Conservation (phyloP, 2,888 invertebrate genomes). For the Drosophila monieri region DNA sequence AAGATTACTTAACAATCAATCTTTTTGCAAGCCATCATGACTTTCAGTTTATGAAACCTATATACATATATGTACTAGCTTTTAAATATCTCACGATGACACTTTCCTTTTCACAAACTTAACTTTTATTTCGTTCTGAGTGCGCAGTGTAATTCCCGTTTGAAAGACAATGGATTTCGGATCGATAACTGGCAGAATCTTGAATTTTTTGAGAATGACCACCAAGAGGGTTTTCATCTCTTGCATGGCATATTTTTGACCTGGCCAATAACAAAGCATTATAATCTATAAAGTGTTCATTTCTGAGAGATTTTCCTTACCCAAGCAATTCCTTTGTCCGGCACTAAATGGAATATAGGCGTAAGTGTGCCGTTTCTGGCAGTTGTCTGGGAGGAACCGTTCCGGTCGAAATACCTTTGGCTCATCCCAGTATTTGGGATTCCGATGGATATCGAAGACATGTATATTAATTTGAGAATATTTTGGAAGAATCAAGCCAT, state of each 20-base stretch:
- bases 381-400: conserved; percentile 51
- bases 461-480: conserved; percentile 50
- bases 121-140: conserved; percentile 53
- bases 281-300: neutral
- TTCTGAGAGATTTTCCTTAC: conserved; percentile 25
- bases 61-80: neutral
- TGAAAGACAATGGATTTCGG: conserved; percentile 52
- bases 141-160: conserved; percentile 52
- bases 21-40: neutral
- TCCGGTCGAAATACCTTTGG: conserved; percentile 54
- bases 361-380: conserved; percentile 40
- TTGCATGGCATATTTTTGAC: conserved; percentile 62
- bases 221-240: conserved; percentile 57
- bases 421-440: conserved; percentile 52
- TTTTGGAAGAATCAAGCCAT: conserved; percentile 50
- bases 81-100: neutral
- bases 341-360: conserved; percentile 64
- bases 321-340: conserved; percentile 58
- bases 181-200: conserved; percentile 48
- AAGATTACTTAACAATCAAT: neutral
- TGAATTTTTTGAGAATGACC: conserved; percentile 48
- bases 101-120: conserved; percentile 52
- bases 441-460: conserved; percentile 52
- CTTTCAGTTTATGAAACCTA: neutral
- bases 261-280: conserved; percentile 19